Evolutionary conservation across 1,140 invertebrate species (phyloP).

Genomic region (Brachionus rotundiformis): DNA sequence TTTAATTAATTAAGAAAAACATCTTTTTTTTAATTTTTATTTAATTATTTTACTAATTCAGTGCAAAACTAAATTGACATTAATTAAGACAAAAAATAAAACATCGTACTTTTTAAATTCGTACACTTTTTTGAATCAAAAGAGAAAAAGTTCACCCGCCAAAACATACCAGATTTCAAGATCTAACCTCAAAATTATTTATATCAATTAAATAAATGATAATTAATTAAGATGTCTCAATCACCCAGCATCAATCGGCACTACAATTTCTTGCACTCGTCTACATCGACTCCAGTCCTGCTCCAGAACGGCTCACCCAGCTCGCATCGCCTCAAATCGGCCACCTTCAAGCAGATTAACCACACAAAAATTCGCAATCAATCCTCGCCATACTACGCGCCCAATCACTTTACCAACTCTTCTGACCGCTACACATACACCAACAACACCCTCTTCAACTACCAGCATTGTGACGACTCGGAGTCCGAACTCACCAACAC

Average conservation of each 20-base stretch:
- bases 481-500: neutral
- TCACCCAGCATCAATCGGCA: neutral
- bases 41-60: too few species aligned
- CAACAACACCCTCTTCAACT: neutral
- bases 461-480: conserved; percentile 24
- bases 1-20: too few species aligned
- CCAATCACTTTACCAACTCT: neutral
- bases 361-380: neutral
- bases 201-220: neutral
- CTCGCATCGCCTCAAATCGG: neutral
- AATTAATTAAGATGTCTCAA: neutral
- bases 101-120: neutral
- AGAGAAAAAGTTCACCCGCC: conserved; percentile 18
- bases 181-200: neutral
- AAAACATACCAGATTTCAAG: neutral
- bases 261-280: neutral
- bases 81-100: neutral
- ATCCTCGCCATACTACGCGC: neutral
- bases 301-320: neutral
- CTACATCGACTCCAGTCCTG: neutral
- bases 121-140: neutral
- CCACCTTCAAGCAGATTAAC: neutral
- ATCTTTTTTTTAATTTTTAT: too few species aligned
- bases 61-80: neutral
- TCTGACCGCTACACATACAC: neutral